Evolutionary conservation across 2,113 vertebrate species (phyloP).

Genomic region (Dissostichus mawsoni): DNA sequence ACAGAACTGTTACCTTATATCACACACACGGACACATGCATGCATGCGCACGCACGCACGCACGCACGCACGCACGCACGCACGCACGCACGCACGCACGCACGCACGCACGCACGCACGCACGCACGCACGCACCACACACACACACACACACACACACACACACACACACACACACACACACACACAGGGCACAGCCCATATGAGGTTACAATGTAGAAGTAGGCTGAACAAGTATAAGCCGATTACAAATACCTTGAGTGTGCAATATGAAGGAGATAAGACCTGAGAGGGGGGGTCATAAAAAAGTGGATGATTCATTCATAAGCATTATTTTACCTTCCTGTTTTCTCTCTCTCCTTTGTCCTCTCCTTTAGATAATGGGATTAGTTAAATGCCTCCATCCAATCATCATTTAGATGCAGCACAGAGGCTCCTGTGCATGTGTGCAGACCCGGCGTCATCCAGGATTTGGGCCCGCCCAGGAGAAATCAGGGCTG

Average conservation of each 20-base stretch:
- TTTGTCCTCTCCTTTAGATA: constrained; percentile 54
- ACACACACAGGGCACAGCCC: constrained; percentile 27
- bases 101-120: constrained; percentile 13
- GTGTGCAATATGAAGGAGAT: constrained; percentile 70
- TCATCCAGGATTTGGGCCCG: no score
- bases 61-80: constrained; percentile 15
- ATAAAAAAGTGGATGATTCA: constrained; percentile 56
- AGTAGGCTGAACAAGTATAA: constrained; percentile 72
- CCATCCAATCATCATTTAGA: constrained; percentile 42
- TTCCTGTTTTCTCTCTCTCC: constrained; percentile 27
- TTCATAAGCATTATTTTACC: constrained; percentile 57
- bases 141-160: constrained; percentile 18
- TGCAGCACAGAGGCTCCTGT: constrained; percentile 24
- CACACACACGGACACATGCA: constrained; percentile 1
- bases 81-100: constrained; percentile 30
- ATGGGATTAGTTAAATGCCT: constrained; percentile 76
- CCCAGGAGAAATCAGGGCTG: no score
- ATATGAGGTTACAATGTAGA: constrained; percentile 71
- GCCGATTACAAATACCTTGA: constrained; percentile 76
- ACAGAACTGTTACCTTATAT: constrained; percentile 48
- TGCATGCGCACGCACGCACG: constrained; percentile 22
- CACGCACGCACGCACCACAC: background rate
- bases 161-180: constrained; percentile 38
- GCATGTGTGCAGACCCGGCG: background rate
- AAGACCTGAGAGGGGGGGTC: constrained; percentile 51